phyloP scores from a whole-genome alignment of 2,888 invertebrate species.

The Phoenoteleia sp. region DNA sequence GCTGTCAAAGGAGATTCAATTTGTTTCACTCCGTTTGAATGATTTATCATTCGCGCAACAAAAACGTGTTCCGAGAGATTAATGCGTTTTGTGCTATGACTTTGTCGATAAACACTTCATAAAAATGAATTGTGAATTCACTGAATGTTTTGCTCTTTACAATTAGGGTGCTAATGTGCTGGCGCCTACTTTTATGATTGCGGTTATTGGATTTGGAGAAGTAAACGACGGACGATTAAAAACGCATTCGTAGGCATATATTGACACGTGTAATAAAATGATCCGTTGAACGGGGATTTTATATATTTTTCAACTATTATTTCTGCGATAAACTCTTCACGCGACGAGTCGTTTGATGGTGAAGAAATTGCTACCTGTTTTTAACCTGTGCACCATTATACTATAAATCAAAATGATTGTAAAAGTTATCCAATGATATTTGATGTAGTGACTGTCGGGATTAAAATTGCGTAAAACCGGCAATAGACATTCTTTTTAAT shows the following conservation, averaged over 20 bases:
- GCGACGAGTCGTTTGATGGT: conserved; percentile 17
- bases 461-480: not conserved
- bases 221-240: conserved; percentile 41
- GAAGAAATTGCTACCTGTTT: conserved; percentile 26
- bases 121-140: conserved; percentile 68
- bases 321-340: conserved; percentile 23
- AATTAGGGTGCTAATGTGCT: conserved; percentile 57
- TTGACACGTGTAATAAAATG: conserved; percentile 39
- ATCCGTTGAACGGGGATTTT: conserved; percentile 9
- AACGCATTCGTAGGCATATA: conserved; percentile 39
- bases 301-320: conserved; percentile 33
- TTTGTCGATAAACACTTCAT: conserved; percentile 66
- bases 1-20: conserved; percentile 58
- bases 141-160: conserved; percentile 57
- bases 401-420: conserved; percentile 22
- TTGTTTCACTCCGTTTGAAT: conserved; percentile 61
- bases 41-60: conserved; percentile 64
- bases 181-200: conserved; percentile 37
- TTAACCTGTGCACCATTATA: conserved; percentile 3
- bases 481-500: not conserved
- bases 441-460: not conserved
- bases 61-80: conserved; percentile 60
- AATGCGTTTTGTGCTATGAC: conserved; percentile 57
- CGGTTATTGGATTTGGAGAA: conserved; percentile 37
- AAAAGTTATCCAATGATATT: conserved; percentile 4